Evolutionary conservation across 1,140 invertebrate species (phyloP), one percentile per base, ranked within the genome.

Genomic region (Hylaeus volcanicus): DNA sequence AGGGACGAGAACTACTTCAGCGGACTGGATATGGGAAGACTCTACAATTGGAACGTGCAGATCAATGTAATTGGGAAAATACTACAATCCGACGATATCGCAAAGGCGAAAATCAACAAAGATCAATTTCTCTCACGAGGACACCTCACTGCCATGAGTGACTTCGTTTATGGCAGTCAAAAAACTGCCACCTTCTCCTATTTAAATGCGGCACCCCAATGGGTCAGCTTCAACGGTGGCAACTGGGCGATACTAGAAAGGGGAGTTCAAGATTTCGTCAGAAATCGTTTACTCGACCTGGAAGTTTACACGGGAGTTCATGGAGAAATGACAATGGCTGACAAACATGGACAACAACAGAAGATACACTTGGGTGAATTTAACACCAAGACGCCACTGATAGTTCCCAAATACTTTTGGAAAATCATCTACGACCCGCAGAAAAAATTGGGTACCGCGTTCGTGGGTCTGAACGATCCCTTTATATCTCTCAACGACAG

Each of bases 401-500:
- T 94, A 0, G 95, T 95, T 0, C 95, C 95, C 0, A 89, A 93
- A 84, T 93, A 95, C 56, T 95, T 93, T 77, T 96, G 94, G 94
- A 96, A 96, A 93, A 90, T 96, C 9, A 91, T 95, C 1, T 94
- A 96, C 82, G 93, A 96, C 81, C 91, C 93, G 12, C 74, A 85
- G 6, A 91, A 88, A 3, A 93, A 93, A 64, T 86, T 90, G 3
- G 95, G 94, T 2, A 94, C 94, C 2, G 95, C 94, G 3, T 94
- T 96, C 78, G 88, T 96, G 2, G 94, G 95, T 43, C 92, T 96
- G 26, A 96, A 96, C 88, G 96, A 96, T 90, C 95, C 95, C 0
- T 95, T 95, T 84, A 87, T 91, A 0, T 87, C 93, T 64, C 91
- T 91, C 15, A 85, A 93, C 2, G 87, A 82, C 1, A 75, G 89